Conservation (phyloP, 2,888 invertebrate genomes). For the Busseola fusca region DNA sequence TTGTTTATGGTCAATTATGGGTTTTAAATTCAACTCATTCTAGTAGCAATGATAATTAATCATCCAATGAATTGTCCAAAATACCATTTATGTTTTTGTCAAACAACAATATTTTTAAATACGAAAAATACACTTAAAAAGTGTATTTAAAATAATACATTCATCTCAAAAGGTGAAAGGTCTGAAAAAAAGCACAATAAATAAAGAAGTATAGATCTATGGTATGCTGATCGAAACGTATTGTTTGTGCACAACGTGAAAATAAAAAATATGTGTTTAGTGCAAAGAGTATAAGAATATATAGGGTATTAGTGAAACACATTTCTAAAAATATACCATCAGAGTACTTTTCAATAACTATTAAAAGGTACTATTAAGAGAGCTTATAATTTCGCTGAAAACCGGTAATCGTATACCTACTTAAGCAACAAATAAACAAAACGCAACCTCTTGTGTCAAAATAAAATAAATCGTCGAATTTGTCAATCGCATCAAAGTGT, state of each 20-base stretch:
- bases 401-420: neutral
- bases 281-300: no score
- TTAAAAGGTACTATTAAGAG: neutral
- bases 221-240: neutral
- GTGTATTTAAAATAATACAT: no score
- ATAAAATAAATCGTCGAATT: slow-evolving; percentile 32
- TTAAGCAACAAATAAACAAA: neutral
- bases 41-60: slow-evolving; percentile 31
- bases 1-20: slow-evolving; percentile 84
- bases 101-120: neutral
- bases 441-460: slow-evolving; percentile 28
- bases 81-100: neutral
- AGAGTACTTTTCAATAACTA: fast-evolving
- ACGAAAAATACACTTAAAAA: neutral
- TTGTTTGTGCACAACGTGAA: neutral
- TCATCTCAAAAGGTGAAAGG: fast-evolving
- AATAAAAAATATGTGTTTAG: neutral
- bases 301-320: no score
- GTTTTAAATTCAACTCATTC: slow-evolving; percentile 61
- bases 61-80: neutral
- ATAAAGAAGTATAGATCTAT: slow-evolving; percentile 12
- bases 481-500: slow-evolving; percentile 42
- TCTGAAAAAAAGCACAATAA: neutral
- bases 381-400: neutral
- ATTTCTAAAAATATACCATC: no score